Percentiles rank a stretch among this genome's conserved stretches.
These are phyloP conservation scores for Trichomalopsis sarcophagae DNA, from an alignment of 1,140 invertebrate genomes.

Conservation along the genomic window DNA sequence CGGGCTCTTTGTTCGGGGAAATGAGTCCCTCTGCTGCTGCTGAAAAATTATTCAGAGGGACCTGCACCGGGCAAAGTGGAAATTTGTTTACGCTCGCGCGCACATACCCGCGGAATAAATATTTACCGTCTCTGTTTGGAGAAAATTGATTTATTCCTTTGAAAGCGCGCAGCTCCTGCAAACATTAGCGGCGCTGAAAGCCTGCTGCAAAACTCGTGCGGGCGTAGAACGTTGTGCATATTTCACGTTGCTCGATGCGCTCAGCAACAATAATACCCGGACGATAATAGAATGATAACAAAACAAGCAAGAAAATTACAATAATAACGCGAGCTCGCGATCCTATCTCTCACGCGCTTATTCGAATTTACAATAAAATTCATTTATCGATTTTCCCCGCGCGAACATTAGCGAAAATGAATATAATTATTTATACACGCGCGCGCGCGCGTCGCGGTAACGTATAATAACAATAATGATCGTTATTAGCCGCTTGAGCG, in stretches of 20 bases:
- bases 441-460: neutral
- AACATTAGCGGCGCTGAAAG: neutral
- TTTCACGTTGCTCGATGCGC: neutral
- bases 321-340: neutral
- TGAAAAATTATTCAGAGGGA: neutral
- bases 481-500: neutral
- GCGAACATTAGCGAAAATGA: conserved; percentile 14
- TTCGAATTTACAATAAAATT: conserved; percentile 29
- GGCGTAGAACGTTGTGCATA: neutral
- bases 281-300: conserved; percentile 22
- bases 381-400: conserved; percentile 11
- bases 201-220: neutral
- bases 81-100: too few relatives aligned
- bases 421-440: neutral
- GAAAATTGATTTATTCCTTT: too few relatives aligned
- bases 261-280: neutral
- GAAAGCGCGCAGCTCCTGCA: too few relatives aligned
- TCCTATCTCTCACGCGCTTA: neutral
- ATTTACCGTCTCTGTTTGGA: neutral
- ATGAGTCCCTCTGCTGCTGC: neutral
- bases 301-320: conserved; percentile 19
- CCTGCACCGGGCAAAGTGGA: too few relatives aligned
- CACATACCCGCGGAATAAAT: neutral
- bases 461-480: neutral
- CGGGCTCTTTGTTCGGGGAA: neutral